phyloP scores from a whole-genome alignment of 2,888 invertebrate genomes.

The Limenitis arthemis region DNA sequence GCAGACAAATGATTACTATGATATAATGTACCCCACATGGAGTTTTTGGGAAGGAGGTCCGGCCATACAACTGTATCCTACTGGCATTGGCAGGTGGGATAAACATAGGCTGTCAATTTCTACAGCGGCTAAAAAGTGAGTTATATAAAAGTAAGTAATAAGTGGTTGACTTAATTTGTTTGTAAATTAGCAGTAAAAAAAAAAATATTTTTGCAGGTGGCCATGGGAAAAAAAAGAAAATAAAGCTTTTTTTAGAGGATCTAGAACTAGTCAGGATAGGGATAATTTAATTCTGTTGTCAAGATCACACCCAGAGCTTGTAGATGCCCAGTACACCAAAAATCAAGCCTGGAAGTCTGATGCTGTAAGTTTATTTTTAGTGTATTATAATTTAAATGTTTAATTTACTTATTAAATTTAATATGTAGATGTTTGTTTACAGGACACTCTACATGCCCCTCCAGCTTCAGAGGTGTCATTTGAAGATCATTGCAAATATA shows the following conservation, averaged over 20 bases:
- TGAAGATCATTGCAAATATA: constrained; percentile 93
- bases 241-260: constrained; percentile 92
- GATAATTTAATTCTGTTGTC: constrained; percentile 91
- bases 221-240: constrained; percentile 84
- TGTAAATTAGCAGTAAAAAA: not conserved
- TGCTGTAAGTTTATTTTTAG: constrained; percentile 64
- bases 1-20: constrained; percentile 82
- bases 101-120: constrained; percentile 81
- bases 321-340: constrained; percentile 96
- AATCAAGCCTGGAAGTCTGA: constrained; percentile 99
- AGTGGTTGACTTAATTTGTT: not conserved
- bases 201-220: constrained; percentile 43
- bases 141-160: not conserved
- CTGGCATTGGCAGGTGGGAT: constrained; percentile 96
- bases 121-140: constrained; percentile 72
- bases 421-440: constrained; percentile 24
- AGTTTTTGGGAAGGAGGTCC: constrained; percentile 99
- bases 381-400: not conserved
- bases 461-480: constrained; percentile 91
- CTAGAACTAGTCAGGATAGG: constrained; percentile 92
- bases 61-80: constrained; percentile 93
- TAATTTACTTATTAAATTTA: not conserved
- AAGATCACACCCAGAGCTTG: constrained; percentile 79
- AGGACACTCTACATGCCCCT: constrained; percentile 89
- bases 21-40: constrained; percentile 98